Conservation (phyloP, 2,113 vertebrate species). For the Actinemys pallida region DNA sequence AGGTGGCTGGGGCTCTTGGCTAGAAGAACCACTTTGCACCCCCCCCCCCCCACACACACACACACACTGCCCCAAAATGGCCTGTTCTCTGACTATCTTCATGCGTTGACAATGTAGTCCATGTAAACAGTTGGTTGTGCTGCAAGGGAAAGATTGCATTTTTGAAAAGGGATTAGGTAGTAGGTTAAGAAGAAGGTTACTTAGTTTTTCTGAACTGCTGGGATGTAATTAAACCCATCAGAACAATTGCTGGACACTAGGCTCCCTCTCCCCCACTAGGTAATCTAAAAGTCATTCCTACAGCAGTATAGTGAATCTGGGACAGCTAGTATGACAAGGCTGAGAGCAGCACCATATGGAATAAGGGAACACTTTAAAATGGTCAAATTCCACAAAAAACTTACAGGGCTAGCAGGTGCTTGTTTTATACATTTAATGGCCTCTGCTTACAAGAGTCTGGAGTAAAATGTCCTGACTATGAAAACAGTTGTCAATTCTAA, state of each 20-base stretch:
- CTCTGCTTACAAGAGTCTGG: too few relatives aligned
- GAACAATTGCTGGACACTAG: neutral
- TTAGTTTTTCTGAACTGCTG: neutral
- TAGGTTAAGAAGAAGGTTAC: neutral
- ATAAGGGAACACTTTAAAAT: neutral
- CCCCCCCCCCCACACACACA: too few relatives aligned
- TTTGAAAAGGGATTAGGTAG: neutral
- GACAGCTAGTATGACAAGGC: neutral
- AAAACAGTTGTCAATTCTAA: neutral
- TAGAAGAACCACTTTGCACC: fast-evolving
- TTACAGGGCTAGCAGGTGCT: neutral
- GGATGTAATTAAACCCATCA: neutral
- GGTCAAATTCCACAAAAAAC: neutral
- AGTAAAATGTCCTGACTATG: neutral
- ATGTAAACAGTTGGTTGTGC: neutral
- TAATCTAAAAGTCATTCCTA: neutral
- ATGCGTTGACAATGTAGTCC: neutral
- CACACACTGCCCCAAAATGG: neutral
- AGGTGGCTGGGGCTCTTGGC: neutral
- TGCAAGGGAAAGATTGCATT: neutral
- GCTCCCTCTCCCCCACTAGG: neutral
- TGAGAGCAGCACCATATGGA: neutral
- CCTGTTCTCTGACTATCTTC: neutral
- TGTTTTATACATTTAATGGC: too few relatives aligned
- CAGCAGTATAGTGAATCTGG: neutral